Evolutionary conservation across 1,140 invertebrate genomes (phyloP).

Genomic region (Drosophila biarmipes): DNA sequence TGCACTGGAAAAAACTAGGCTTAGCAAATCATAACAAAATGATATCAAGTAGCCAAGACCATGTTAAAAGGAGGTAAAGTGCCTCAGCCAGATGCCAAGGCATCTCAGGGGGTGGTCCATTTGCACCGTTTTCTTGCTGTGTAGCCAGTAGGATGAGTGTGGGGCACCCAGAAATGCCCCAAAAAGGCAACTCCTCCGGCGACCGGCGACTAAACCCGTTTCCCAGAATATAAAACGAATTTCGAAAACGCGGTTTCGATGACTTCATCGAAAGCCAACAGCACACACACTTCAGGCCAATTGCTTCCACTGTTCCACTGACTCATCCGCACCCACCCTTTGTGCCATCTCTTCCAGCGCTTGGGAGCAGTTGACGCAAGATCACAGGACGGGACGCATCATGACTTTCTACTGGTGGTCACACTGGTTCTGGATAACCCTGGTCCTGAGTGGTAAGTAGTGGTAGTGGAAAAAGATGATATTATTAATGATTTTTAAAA

Average conservation of each 20-base stretch:
- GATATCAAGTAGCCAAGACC: neutral
- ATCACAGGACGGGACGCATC: constrained; percentile 83
- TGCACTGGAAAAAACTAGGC: neutral
- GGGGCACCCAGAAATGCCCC: constrained; percentile 31
- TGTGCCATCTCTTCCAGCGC: constrained; percentile 28
- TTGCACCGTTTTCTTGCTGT: neutral
- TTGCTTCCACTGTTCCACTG: constrained; percentile 14
- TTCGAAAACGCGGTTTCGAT: constrained; percentile 30
- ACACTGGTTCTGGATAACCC: constrained; percentile 90
- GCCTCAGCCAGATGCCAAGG: neutral
- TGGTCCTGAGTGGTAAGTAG: constrained; percentile 47
- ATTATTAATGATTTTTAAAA: too few relatives aligned
- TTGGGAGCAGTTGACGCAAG: constrained; percentile 44
- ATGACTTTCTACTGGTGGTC: constrained; percentile 90
- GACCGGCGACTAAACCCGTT: constrained; percentile 32
- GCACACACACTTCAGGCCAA: constrained; percentile 16
- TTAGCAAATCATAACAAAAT: too few relatives aligned
- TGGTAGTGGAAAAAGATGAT: too few relatives aligned
- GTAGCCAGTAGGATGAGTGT: neutral
- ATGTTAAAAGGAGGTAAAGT: neutral
- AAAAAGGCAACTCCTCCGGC: constrained; percentile 34
- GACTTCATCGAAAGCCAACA: constrained; percentile 31
- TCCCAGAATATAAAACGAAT: constrained; percentile 39
- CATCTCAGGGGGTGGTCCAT: neutral
- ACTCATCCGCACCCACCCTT: constrained; percentile 30